These are phyloP conservation scores for Setipinna tenuifilis DNA, from an alignment of 2,797 vertebrate species.

Conservation along the genomic window DNA sequence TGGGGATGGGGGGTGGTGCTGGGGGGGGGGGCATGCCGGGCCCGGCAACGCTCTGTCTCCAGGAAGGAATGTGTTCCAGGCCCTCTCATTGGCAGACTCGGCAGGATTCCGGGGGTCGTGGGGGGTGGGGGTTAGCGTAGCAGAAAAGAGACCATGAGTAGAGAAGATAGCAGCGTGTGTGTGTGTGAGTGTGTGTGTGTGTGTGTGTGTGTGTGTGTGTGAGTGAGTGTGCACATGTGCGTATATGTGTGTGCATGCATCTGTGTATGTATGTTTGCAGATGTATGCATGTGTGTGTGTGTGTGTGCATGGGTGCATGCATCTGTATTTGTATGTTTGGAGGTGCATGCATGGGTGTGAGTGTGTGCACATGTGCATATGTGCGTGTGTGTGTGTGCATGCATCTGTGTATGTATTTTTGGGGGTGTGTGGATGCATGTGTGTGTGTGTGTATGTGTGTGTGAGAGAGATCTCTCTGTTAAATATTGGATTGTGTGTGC, in stretches of 20 bases:
- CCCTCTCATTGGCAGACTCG: constrained; percentile 72
- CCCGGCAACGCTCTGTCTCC: constrained; percentile 70
- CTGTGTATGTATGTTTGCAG: not conserved
- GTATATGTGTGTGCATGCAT: not conserved
- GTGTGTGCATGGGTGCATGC: not conserved
- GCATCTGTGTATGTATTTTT: not conserved
- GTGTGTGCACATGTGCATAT: not conserved
- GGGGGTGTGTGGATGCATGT: too few species aligned
- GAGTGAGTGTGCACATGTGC: not conserved
- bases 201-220: not conserved
- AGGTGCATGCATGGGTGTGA: not conserved
- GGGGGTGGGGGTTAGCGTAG: constrained; percentile 49
- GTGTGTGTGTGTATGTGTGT: not conserved
- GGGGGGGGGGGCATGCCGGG: constrained; percentile 52
- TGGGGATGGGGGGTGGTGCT: not conserved
- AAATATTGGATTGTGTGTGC: too few species aligned
- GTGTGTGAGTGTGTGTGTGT: not conserved
- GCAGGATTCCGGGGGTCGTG: constrained; percentile 66
- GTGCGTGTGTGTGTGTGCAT: too few species aligned
- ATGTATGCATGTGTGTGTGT: not conserved
- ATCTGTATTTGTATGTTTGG: too few species aligned
- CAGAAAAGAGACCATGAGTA: constrained; percentile 4
- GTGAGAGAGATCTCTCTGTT: too few species aligned
- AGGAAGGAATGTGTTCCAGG: constrained; percentile 69
- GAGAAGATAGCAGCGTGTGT: not conserved